Percentiles rank a stretch among this genome's conserved stretches.
Evolutionary conservation across 2,888 invertebrate species (phyloP).

Genomic region (Calliphora vomitoria): DNA sequence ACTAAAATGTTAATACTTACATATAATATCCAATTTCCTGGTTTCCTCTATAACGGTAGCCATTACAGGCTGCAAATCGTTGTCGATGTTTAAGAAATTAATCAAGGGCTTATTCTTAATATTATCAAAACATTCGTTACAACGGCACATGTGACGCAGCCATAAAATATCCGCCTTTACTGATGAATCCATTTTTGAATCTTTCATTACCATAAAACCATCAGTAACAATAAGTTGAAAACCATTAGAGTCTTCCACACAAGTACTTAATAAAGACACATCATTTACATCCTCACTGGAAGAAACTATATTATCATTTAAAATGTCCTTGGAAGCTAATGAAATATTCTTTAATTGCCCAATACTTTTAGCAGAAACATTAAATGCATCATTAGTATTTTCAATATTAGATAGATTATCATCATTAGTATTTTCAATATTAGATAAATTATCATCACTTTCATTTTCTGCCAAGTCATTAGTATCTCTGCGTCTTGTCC

Average conservation of each 20-base stretch:
- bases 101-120: neutral
- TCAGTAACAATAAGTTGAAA: conserved; percentile 38
- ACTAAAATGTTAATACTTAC: conserved; percentile 39
- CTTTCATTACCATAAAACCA: conserved; percentile 49
- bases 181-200: neutral
- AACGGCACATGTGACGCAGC: conserved; percentile 62
- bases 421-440: neutral
- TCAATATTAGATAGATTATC: neutral
- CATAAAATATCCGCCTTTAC: conserved; percentile 52
- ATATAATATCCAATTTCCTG: conserved; percentile 49
- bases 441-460: neutral
- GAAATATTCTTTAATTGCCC: neutral
- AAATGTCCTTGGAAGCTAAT: neutral
- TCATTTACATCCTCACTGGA: neutral
- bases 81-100: conserved; percentile 20
- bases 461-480: neutral
- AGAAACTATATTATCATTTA: neutral
- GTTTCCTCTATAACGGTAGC: conserved; percentile 60
- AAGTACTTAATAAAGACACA: neutral
- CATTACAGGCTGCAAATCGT: conserved; percentile 35
- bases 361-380: neutral
- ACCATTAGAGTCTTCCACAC: neutral
- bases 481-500: neutral
- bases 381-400: neutral
- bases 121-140: conserved; percentile 50